These are phyloP conservation scores for Philopotamus ludificatus DNA, from an alignment of 1,140 invertebrate species.

Conservation along the genomic window DNA sequence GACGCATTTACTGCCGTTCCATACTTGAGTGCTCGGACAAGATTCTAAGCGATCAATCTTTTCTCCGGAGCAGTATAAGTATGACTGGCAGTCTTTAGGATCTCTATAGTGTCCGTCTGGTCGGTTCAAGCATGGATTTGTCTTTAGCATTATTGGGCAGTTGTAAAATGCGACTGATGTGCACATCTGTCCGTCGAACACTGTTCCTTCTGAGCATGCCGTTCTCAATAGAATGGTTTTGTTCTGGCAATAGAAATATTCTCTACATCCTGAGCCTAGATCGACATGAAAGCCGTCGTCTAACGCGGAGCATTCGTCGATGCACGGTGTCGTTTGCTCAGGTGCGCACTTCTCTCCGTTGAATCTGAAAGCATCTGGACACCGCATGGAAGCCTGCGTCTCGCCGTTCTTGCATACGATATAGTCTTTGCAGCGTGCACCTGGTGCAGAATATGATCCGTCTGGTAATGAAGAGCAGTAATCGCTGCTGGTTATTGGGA, in stretches of 20 bases:
- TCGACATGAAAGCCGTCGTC: constrained; percentile 61
- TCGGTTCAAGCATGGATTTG: constrained; percentile 50
- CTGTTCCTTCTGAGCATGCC: constrained; percentile 52
- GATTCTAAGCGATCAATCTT: constrained; percentile 47
- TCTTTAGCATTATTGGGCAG: constrained; percentile 48
- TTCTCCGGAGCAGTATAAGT: constrained; percentile 49
- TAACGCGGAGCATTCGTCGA: constrained; percentile 50
- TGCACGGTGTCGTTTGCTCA: constrained; percentile 41
- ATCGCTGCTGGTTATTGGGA: constrained; percentile 32
- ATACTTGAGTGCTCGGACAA: constrained; percentile 46
- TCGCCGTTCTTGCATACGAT: constrained; percentile 33
- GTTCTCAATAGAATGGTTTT: constrained; percentile 49
- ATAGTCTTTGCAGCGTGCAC: constrained; percentile 46
- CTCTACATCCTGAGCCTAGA: constrained; percentile 56
- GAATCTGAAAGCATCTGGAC: constrained; percentile 25
- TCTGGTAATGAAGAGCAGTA: constrained; percentile 31
- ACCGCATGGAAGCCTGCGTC: constrained; percentile 31
- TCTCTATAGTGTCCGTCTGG: constrained; percentile 50
- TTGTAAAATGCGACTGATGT: constrained; percentile 45
- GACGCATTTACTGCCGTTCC: constrained; percentile 50
- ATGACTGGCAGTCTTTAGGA: constrained; percentile 50
- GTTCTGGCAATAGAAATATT: constrained; percentile 59
- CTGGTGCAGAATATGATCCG: constrained; percentile 45
- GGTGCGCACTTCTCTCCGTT: constrained; percentile 33
- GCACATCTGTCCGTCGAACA: constrained; percentile 52